phyloP scores from a whole-genome alignment of 1,140 invertebrate genomes.

The Drosophila novamexicana region DNA sequence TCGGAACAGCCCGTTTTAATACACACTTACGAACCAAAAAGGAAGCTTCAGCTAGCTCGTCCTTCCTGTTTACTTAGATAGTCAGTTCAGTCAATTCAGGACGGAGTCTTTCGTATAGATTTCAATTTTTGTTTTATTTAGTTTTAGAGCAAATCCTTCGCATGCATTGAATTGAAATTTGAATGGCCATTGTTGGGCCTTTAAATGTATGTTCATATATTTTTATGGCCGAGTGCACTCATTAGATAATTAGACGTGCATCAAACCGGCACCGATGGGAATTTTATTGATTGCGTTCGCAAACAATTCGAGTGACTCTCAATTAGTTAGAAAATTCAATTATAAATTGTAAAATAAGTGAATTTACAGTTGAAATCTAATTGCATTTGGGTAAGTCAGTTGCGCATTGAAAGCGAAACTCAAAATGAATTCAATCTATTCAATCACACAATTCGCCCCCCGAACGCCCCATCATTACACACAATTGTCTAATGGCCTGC shows the following conservation, averaged over 20 bases:
- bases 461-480: not conserved
- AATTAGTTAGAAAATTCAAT: constrained; percentile 7
- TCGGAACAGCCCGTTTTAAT: too few species aligned
- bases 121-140: too few species aligned
- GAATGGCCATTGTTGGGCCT: not conserved
- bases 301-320: not conserved
- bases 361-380: not conserved
- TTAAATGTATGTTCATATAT: too few species aligned
- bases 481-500: not conserved
- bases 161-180: too few species aligned
- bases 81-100: too few species aligned
- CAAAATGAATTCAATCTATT: not conserved
- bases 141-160: too few species aligned
- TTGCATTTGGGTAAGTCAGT: not conserved
- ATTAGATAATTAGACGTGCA: constrained; percentile 14
- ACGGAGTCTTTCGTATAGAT: too few species aligned
- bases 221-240: not conserved
- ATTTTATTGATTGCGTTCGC: constrained; percentile 10
- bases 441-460: too few species aligned
- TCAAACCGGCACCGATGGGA: not conserved
- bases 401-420: not conserved
- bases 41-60: too few species aligned
- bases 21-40: too few species aligned
- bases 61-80: too few species aligned
- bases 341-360: not conserved